Evolutionary conservation across 2,888 invertebrate species (phyloP).

Genomic region (Ophion costatus): DNA sequence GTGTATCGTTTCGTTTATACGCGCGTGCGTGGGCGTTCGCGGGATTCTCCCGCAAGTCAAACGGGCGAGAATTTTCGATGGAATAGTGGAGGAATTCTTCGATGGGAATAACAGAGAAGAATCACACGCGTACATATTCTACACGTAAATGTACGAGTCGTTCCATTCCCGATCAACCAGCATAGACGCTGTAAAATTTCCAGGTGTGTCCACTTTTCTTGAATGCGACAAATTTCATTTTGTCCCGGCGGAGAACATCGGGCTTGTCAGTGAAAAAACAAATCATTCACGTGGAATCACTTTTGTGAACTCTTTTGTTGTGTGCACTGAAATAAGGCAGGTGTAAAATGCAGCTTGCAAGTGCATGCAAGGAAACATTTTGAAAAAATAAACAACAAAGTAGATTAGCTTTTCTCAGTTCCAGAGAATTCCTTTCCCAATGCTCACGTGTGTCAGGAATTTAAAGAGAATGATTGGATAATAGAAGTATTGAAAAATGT

Average conservation of each 20-base stretch:
- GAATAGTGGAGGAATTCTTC: constrained; percentile 56
- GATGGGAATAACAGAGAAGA: constrained; percentile 38
- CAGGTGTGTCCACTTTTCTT: background rate
- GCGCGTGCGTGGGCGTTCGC: constrained; percentile 54
- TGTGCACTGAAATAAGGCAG: too few relatives aligned
- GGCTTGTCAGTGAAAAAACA: too few relatives aligned
- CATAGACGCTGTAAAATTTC: background rate
- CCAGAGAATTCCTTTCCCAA: too few relatives aligned
- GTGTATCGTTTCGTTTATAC: constrained; percentile 27
- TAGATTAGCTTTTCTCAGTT: too few relatives aligned
- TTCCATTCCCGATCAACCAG: background rate
- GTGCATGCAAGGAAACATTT: too few relatives aligned
- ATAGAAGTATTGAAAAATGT: too few relatives aligned
- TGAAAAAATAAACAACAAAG: too few relatives aligned
- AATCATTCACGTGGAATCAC: too few relatives aligned
- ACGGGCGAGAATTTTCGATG: constrained; percentile 68
- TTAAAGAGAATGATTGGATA: too few relatives aligned
- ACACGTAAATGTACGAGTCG: background rate
- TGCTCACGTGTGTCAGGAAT: too few relatives aligned
- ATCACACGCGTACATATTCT: constrained; percentile 10
- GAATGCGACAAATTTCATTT: background rate
- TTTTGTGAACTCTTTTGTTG: too few relatives aligned
- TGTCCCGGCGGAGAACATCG: background rate
- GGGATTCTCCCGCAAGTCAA: constrained; percentile 67
- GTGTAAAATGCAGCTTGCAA: too few relatives aligned